A percentile compares a stretch with the other conserved stretches of the same genome.
These are phyloP conservation scores for Psophia crepitans DNA, from an alignment of 2,113 vertebrate species.

Conservation along the genomic window DNA sequence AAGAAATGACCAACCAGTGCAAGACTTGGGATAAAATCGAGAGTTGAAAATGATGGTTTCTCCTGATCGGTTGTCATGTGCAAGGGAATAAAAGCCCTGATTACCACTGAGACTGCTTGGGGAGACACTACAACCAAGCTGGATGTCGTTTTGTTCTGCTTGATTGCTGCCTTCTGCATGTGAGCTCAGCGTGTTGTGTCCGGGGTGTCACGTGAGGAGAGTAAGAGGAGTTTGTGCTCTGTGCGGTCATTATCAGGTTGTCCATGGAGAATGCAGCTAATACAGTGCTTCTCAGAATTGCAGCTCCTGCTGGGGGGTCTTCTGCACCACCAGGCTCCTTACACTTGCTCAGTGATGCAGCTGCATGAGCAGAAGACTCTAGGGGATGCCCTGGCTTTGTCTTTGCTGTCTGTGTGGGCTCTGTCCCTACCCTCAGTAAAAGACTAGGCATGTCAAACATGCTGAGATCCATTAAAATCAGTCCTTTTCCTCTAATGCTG, in stretches of 20 bases:
- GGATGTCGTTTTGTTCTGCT: not conserved
- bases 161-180: not conserved
- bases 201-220: not conserved
- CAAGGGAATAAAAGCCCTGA: constrained; percentile 1
- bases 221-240: not conserved
- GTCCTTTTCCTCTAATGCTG: not conserved
- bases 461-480: not conserved
- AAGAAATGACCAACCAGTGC: not conserved
- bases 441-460: not conserved
- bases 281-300: not conserved
- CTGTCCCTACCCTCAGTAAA: not conserved
- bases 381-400: not conserved
- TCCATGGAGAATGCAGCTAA: not conserved
- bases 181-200: not conserved
- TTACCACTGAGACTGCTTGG: not conserved
- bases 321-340: not conserved
- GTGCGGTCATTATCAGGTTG: not conserved
- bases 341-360: not conserved
- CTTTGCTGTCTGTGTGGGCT: not conserved
- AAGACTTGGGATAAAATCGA: not conserved
- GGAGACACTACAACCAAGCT: not conserved
- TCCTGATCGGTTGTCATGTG: not conserved
- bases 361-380: not conserved
- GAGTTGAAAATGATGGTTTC: not conserved
- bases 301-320: not conserved